Evolutionary conservation across 2,888 invertebrate species (phyloP).

Genomic region (Scrobipalpa costella): DNA sequence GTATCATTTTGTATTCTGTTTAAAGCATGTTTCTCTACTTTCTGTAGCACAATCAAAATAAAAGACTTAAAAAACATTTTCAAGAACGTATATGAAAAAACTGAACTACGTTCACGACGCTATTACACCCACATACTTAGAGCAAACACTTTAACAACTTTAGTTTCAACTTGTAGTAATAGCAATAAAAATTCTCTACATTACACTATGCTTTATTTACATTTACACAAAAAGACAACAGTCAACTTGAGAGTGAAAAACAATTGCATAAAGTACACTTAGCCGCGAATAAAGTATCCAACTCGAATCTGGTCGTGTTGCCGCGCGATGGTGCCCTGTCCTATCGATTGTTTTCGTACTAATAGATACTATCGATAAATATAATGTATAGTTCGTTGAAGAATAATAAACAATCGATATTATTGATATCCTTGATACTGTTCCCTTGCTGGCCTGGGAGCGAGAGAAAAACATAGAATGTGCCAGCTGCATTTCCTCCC

Average conservation of each 20-base stretch:
- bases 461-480: too few species aligned
- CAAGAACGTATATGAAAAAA: background rate
- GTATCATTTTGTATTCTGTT: too few species aligned
- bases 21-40: too few species aligned
- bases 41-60: background rate
- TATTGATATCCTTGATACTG: too few species aligned
- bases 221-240: conserved; percentile 13
- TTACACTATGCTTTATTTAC: too few species aligned
- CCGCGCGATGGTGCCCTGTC: too few species aligned
- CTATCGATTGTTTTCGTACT: too few species aligned
- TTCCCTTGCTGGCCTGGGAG: too few species aligned
- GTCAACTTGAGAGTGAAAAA: conserved; percentile 29
- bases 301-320: conserved; percentile 56
- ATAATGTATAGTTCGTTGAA: too few species aligned
- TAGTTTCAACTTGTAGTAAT: background rate
- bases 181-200: conserved; percentile 3
- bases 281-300: conserved; percentile 22
- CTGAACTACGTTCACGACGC: background rate
- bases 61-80: background rate
- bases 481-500: too few species aligned
- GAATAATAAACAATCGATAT: too few species aligned
- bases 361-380: too few species aligned
- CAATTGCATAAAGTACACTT: conserved; percentile 46
- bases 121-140: background rate
- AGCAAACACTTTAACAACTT: background rate